Evolutionary conservation across 2,888 invertebrate genomes (phyloP).

Genomic region (Temnothorax ravouxi): DNA sequence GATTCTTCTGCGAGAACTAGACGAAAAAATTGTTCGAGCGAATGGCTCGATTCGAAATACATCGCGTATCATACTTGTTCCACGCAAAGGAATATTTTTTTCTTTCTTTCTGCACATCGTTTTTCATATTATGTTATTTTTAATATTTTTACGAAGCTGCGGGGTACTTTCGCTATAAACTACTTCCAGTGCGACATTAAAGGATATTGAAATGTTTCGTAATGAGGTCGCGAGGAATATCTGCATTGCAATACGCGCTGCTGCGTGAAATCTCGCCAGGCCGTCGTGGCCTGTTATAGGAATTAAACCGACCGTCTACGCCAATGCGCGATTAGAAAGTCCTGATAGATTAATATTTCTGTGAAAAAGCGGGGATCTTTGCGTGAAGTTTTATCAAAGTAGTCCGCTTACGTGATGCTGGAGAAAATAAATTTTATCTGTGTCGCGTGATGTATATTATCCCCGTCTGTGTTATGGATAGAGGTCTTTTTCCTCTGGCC

Average conservation of each 20-base stretch:
- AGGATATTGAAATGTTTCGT: conserved; percentile 8
- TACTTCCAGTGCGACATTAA: conserved; percentile 31
- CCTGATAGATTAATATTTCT: conserved; percentile 31
- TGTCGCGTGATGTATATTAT: background rate
- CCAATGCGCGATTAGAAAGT: conserved; percentile 50
- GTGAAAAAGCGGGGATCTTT: conserved; percentile 10
- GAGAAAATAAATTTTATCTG: conserved; percentile 29
- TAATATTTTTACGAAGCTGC: background rate
- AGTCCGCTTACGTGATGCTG: background rate
- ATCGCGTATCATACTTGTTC: background rate
- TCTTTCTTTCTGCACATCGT: background rate
- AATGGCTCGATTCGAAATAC: background rate
- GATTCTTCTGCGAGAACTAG: background rate
- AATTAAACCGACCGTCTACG: conserved; percentile 36
- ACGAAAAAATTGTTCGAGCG: background rate
- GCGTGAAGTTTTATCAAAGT: conserved; percentile 28
- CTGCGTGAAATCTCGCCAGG: conserved; percentile 24
- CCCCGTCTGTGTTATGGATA: background rate
- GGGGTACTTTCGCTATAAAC: background rate
- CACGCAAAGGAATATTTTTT: background rate
- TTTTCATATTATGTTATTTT: background rate
- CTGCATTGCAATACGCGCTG: conserved; percentile 10
- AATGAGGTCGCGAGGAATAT: conserved; percentile 27
- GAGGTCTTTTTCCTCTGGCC: background rate
- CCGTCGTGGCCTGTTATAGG: conserved; percentile 2